Percentiles rank a stretch among this genome's conserved stretches.
Conservation (phyloP, 2,797 vertebrate genomes). For the Cetoscarus ocellatus region DNA sequence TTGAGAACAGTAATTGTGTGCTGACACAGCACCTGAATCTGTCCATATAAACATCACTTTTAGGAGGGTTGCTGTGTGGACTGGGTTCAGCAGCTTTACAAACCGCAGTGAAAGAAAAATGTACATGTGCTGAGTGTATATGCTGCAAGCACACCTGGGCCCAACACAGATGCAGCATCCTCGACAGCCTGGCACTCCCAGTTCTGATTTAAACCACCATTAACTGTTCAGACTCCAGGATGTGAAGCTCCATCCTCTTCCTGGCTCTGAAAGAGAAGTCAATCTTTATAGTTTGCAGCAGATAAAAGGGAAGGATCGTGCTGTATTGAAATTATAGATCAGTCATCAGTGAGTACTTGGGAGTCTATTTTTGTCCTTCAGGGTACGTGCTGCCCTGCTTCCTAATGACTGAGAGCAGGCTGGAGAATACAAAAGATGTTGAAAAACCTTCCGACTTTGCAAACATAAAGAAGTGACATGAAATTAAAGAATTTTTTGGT, state of each 20-base stretch:
- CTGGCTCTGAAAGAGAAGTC: constrained; percentile 6
- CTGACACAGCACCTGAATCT: constrained; percentile 63
- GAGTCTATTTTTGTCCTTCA: constrained; percentile 30
- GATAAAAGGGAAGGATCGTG: constrained; percentile 16
- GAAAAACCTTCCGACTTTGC: constrained; percentile 8
- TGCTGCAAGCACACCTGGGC: constrained; percentile 29
- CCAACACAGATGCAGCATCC: background rate
- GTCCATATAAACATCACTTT: constrained; percentile 35
- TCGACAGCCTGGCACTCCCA: background rate
- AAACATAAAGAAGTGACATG: constrained; percentile 6
- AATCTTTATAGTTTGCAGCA: constrained; percentile 6
- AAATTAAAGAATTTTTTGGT: constrained; percentile 29
- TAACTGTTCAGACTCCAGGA: background rate
- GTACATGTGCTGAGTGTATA: constrained; percentile 5
- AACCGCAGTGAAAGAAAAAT: background rate
- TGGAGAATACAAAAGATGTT: background rate
- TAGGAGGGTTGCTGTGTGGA: constrained; percentile 17
- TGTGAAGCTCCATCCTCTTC: background rate
- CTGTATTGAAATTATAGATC: constrained; percentile 49
- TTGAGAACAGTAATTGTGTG: constrained; percentile 54
- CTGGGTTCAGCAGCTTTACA: constrained; percentile 5
- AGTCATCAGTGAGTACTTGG: constrained; percentile 41
- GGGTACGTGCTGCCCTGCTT: constrained; percentile 27
- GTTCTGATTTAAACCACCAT: background rate
- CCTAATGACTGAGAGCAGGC: constrained; percentile 30